Base-by-base conservation (phyloP, 2,888 invertebrate genomes). In the Mimachlamys varia region DNA sequence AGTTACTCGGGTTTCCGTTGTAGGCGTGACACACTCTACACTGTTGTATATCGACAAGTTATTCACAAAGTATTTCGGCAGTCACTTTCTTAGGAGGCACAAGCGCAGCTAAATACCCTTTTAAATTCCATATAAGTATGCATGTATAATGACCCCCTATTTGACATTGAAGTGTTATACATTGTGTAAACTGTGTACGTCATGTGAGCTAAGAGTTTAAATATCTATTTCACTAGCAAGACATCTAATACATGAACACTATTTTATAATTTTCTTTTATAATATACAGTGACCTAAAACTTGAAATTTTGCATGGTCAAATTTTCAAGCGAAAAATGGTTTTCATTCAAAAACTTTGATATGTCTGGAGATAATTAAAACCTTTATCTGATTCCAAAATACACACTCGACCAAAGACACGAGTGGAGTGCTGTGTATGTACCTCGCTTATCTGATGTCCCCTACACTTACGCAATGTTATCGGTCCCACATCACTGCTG, bases 241-340 rank as follows among this genome's bases (percentile, higher is more conserved):
- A 76, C 12, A 33, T 76, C 22, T 76, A 76, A 76, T 33, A 76
- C 76, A 27, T 33, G 33, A 76, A 27, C 76, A 76, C 76, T 76
- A 76, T 33, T 33, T 76, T 76, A 76, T 76, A 76, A 76, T 76
- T 76, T 76, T 76, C 76, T 76, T 76, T 76, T 76, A 76, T 33
- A 76, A 33, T 76, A 76, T 76, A 33, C 76, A 76, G 33, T 76
- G 76, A 76, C 76, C 76, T 76, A 76, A 27, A 76, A 76, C 22
- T 76, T 76, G 76, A 76, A 76, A 76, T 33, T 76, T 76, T 76
- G 76, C 76, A 76, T 76, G 76, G 76, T 76, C 76, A 76, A 76
- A 76, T 33, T 76, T 76, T 76, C 33, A 76, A 76, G 76, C 33
- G 27, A 44, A 44, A 76, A 76, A 76, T 33, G 76, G 10, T 27